These are phyloP conservation scores for Hepsetus odoe DNA, from an alignment of 2,113 vertebrate species.

Conservation along the genomic window DNA sequence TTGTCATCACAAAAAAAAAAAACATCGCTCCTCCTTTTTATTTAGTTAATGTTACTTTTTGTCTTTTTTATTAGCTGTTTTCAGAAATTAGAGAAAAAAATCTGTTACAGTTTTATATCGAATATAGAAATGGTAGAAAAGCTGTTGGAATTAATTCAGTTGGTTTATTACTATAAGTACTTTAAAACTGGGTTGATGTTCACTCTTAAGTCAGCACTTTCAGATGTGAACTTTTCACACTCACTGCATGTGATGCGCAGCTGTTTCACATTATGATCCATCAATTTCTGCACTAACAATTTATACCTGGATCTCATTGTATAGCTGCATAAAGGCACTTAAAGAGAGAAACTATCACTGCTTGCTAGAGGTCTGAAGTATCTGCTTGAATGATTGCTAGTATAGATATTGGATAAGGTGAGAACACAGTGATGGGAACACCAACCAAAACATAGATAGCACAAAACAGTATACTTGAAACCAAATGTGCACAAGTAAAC, in stretches of 20 bases:
- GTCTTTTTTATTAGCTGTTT: no score
- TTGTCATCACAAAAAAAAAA: no score
- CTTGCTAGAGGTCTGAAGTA: conserved; percentile 1
- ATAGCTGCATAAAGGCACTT: conserved; percentile 6
- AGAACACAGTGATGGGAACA: conserved; percentile 29
- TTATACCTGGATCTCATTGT: background rate
- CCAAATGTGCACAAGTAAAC: background rate
- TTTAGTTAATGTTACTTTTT: no score
- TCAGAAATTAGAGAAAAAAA: no score
- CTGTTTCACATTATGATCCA: background rate
- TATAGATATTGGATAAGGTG: background rate
- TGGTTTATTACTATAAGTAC: background rate
- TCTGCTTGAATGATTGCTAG: conserved; percentile 6
- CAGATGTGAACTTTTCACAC: background rate
- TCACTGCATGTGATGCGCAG: background rate
- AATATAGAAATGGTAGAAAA: no score
- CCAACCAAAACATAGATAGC: background rate
- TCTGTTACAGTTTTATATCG: no score
- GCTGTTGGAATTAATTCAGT: background rate
- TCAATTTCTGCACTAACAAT: background rate
- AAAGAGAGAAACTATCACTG: background rate
- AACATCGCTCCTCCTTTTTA: no score
- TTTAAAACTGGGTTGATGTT: background rate
- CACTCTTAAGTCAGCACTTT: no score
- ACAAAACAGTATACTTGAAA: background rate